Evolutionary conservation across 2,797 vertebrate genomes (phyloP).

Genomic region (Glyptemys insculpta): DNA sequence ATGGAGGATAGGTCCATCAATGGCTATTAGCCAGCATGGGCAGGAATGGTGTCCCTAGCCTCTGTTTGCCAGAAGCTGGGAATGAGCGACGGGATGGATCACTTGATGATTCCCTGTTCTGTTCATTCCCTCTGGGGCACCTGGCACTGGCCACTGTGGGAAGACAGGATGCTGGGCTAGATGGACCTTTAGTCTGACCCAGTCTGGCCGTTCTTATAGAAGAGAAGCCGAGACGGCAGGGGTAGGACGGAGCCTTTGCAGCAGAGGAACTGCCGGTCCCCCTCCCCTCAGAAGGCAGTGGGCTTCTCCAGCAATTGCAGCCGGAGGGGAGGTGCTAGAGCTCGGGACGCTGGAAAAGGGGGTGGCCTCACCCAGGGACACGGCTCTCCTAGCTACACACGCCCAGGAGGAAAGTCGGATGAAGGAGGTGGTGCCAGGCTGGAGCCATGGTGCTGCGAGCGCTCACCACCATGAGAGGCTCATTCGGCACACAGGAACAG

Average conservation of each 20-base stretch:
- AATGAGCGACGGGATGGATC: no score
- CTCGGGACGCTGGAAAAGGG: not conserved
- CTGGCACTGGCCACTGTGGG: no score
- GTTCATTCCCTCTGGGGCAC: no score
- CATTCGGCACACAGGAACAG: rapidly evolving
- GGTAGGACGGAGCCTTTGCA: not conserved
- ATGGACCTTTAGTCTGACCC: no score
- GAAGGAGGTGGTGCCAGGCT: not conserved
- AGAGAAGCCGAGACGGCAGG: not conserved
- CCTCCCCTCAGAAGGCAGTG: not conserved
- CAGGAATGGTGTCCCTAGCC: no score
- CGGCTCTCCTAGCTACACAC: not conserved
- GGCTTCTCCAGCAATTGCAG: not conserved
- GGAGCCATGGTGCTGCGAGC: not conserved
- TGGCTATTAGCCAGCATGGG: no score
- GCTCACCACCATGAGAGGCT: not conserved
- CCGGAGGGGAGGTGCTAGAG: not conserved
- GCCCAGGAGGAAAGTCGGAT: not conserved
- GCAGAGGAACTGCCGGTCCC: no score
- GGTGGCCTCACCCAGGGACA: not conserved
- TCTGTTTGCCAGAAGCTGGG: no score
- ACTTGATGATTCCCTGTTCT: no score
- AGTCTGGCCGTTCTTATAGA: not conserved
- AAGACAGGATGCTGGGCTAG: no score
- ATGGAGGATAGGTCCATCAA: no score